phyloP scores from a whole-genome alignment of 53 echinoderm and acorn worm species.

The Arbacia lixula region DNA sequence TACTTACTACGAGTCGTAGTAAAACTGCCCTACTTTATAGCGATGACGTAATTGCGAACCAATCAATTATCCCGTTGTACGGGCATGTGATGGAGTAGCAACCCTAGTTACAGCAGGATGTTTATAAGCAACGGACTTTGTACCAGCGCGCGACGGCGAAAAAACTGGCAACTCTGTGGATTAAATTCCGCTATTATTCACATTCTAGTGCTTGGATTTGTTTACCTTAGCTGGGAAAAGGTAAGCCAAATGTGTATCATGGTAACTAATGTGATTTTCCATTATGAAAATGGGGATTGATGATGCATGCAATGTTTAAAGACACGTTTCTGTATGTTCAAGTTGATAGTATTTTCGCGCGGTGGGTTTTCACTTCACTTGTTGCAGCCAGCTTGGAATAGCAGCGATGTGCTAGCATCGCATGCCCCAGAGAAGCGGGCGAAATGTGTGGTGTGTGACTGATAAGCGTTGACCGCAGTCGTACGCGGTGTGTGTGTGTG shows the following conservation, averaged over 20 bases:
- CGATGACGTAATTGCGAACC: slow-evolving; percentile 40
- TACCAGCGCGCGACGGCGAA: not conserved
- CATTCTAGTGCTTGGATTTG: not conserved
- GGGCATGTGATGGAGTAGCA: slow-evolving; percentile 43
- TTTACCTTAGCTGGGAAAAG: slow-evolving; percentile 3
- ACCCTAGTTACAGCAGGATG: slow-evolving; percentile 53
- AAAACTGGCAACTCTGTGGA: not conserved
- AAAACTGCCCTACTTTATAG: not conserved
- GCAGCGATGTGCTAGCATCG: too few relatives aligned
- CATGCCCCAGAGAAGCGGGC: too few relatives aligned
- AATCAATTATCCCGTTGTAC: slow-evolving; percentile 46
- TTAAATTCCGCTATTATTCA: not conserved
- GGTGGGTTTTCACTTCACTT: too few relatives aligned
- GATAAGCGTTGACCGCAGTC: too few relatives aligned
- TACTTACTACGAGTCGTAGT: not conserved
- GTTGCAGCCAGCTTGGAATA: too few relatives aligned
- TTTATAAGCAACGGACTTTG: slow-evolving; percentile 56
- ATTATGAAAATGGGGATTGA: not conserved
- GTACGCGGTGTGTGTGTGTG: too few relatives aligned
- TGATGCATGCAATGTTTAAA: not conserved
- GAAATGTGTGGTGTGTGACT: too few relatives aligned
- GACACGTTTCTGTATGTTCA: not conserved
- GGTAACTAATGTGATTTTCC: not conserved
- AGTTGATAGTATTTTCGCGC: slow-evolving; percentile 20
- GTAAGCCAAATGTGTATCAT: not conserved